Evolutionary conservation across 1,140 invertebrate species (phyloP).

Genomic region (Papilio machaon): DNA sequence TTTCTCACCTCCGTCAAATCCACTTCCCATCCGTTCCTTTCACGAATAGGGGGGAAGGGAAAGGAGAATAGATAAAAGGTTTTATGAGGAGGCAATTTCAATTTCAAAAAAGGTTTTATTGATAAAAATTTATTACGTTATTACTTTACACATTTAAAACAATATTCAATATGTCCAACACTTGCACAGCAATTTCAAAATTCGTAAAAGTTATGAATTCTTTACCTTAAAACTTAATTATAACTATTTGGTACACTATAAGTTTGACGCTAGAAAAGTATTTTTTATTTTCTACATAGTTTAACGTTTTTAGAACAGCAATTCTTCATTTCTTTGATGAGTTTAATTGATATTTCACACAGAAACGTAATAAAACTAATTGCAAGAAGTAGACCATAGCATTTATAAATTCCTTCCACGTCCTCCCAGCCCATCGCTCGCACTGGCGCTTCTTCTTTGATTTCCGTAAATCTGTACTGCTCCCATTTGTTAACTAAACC

Average conservation of each 20-base stretch:
- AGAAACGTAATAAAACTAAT: constrained; percentile 57
- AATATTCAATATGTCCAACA: neutral
- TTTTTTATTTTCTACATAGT: constrained; percentile 15
- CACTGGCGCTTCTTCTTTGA: constrained; percentile 47
- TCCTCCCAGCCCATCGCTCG: constrained; percentile 50
- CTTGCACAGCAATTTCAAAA: neutral
- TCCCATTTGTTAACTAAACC: constrained; percentile 53
- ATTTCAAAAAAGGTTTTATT: neutral
- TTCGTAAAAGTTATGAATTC: neutral
- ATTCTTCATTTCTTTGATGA: constrained; percentile 4
- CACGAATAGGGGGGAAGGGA: too few relatives aligned
- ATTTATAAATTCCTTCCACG: constrained; percentile 62
- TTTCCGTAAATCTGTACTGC: constrained; percentile 50
- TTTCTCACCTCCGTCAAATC: too few relatives aligned
- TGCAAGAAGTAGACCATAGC: constrained; percentile 50
- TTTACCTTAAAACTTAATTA: neutral
- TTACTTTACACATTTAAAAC: neutral
- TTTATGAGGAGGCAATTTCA: neutral
- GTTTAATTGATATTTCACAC: constrained; percentile 54
- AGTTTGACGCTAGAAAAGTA: neutral
- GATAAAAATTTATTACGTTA: neutral
- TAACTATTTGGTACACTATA: neutral
- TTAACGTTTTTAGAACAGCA: constrained; percentile 2
- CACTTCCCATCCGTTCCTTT: too few relatives aligned
- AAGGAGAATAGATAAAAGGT: neutral